Evolutionary conservation across 1,140 invertebrate genomes (phyloP).

Genomic region (Nomia melanderi): DNA sequence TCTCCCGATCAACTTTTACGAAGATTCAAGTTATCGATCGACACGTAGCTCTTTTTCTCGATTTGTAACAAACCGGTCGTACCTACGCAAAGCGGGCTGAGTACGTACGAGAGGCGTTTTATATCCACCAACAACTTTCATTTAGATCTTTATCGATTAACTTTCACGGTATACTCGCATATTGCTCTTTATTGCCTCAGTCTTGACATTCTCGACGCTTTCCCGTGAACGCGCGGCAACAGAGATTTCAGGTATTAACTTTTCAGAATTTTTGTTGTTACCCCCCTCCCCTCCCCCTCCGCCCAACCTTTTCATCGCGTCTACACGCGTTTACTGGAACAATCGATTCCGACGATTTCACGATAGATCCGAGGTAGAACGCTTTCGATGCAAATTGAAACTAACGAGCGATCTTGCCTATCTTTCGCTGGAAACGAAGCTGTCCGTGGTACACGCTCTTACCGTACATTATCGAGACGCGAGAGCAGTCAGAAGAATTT

Average conservation of each 20-base stretch:
- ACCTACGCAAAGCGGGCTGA: slow-evolving; percentile 50
- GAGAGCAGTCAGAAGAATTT: background rate
- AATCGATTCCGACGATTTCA: slow-evolving; percentile 19
- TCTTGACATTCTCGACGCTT: slow-evolving; percentile 30
- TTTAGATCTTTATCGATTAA: slow-evolving; percentile 66
- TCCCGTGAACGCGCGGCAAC: slow-evolving; percentile 28
- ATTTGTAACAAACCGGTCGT: slow-evolving; percentile 52
- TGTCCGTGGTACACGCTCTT: too few relatives aligned
- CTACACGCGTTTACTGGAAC: slow-evolving; percentile 4
- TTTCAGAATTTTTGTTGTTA: background rate
- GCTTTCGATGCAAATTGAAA: background rate
- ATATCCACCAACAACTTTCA: slow-evolving; percentile 58
- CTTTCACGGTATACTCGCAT: slow-evolving; percentile 57
- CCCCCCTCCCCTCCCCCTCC: too few relatives aligned
- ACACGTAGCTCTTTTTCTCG: slow-evolving; percentile 31
- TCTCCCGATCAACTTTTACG: slow-evolving; percentile 8
- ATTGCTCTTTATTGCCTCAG: slow-evolving; percentile 42
- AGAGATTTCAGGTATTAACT: slow-evolving; percentile 6
- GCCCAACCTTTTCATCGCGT: too few relatives aligned
- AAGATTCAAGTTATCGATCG: slow-evolving; percentile 20
- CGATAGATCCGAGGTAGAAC: background rate
- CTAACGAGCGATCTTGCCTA: background rate
- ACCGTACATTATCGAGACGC: too few relatives aligned
- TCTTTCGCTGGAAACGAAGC: background rate
- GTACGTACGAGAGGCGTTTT: slow-evolving; percentile 44